phyloP scores from a whole-genome alignment of 2,113 vertebrate genomes.

The Rhombomys opimus region DNA sequence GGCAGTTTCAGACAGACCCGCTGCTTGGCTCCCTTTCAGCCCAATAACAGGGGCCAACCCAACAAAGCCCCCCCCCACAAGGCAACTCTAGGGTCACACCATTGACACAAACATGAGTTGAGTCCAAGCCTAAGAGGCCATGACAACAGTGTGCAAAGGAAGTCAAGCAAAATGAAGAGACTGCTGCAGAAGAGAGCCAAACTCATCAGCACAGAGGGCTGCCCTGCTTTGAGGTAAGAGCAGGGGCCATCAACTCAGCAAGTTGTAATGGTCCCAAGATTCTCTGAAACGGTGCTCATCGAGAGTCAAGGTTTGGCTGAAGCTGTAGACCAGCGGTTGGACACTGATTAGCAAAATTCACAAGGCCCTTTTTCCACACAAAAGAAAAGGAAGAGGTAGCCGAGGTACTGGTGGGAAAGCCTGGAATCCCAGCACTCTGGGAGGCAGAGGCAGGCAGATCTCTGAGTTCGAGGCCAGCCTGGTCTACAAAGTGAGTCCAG shows the following conservation, averaged over 20 bases:
- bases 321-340: neutral
- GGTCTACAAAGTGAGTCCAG: no score
- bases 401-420: no score
- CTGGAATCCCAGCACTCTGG: no score
- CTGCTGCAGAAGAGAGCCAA: no score
- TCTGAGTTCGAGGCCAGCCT: no score
- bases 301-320: neutral
- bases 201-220: neutral
- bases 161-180: neutral
- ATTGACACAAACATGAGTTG: neutral
- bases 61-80: neutral
- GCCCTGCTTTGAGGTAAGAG: neutral
- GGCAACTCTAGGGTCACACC: neutral
- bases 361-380: neutral
- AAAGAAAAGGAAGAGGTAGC: neutral
- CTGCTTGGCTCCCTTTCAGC: neutral
- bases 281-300: neutral
- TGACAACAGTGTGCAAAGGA: neutral
- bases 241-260: neutral
- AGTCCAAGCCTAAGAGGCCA: neutral
- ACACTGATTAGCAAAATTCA: neutral
- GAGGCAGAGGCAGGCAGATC: no score
- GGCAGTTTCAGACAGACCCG: neutral
- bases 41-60: accelerated
- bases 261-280: neutral